Evolutionary conservation across 2,888 invertebrate species (phyloP), one percentile per base, ranked within the genome.

Genomic region (Criorhina ranunculi): DNA sequence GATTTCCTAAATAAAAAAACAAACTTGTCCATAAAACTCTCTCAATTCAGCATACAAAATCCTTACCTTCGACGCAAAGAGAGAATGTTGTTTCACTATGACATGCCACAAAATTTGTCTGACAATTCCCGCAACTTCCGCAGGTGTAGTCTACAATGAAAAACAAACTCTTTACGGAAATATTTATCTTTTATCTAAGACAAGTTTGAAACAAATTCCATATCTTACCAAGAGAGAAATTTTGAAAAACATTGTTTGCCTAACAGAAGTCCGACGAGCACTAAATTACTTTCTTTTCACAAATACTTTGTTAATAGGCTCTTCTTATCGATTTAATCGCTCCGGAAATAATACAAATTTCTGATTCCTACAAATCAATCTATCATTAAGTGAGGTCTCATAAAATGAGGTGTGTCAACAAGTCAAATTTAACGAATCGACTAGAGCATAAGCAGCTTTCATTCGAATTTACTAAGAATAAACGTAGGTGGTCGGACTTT

Each of bases 1-100:
- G 49, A 0, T 5, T 57, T 35, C 42, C 69, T 69, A 0, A 3
- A 46, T 49, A 35, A 6, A 29, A 46, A n/a, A 6, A 11, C n/a
- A 15, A 6, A 1, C 2, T 57, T 11, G 6, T 57, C 15, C 8
- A 37, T 8, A 1, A 1, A 17, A 33, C 8, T 42, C 24, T 24
- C 6, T 46, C 17, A 11, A 15, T 7, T 15, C 5, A 0, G 0
- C 7, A 19, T 1, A 24, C 17, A 11, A 11, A 19, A 12, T 2
- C 7, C 62, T 19, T 53, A 83, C 85, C 79, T 8, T 69, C 49
- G 0, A 79, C 31, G 9, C 85, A 85, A n/a, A 66, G 46, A 5
- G 79, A 85, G 46, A 79, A 85, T 1, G 57, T 69, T 1, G 12
- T 17, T 9, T 53, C 59, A 33, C 40, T 75, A 0, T 46, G 69